Evolutionary conservation across 2,888 invertebrate species (phyloP).

Genomic region (Napeogenes sylphis): DNA sequence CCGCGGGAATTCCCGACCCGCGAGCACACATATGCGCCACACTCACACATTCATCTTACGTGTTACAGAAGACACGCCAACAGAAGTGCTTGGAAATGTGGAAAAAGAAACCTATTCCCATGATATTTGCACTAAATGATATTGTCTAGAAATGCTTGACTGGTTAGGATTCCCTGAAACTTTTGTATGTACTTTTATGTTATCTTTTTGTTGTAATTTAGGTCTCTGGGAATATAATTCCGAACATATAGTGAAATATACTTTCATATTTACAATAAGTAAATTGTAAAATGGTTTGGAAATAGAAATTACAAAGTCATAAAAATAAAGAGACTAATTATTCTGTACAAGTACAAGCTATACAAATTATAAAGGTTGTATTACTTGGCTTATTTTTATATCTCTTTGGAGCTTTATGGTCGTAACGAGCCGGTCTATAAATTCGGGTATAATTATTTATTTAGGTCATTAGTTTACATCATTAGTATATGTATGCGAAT

Average conservation of each 20-base stretch:
- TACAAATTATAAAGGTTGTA: not conserved
- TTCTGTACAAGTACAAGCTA: not conserved
- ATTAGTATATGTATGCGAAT: constrained; percentile 11
- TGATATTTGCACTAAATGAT: constrained; percentile 40
- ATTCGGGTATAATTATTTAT: constrained; percentile 7
- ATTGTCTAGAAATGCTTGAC: constrained; percentile 32
- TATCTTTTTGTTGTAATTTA: constrained; percentile 10
- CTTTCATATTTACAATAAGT: no score
- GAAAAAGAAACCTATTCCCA: constrained; percentile 43
- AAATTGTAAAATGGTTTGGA: no score
- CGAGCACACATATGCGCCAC: constrained; percentile 48
- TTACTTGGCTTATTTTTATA: constrained; percentile 18
- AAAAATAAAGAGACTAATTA: not conserved
- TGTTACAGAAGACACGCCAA: constrained; percentile 28
- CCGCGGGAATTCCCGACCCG: constrained; percentile 61
- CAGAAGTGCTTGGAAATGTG: constrained; percentile 35
- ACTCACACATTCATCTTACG: constrained; percentile 34
- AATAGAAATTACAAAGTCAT: not conserved
- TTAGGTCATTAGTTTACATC: constrained; percentile 13
- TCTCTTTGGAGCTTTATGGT: constrained; percentile 12
- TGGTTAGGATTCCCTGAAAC: constrained; percentile 15
- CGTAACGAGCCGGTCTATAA: constrained; percentile 16
- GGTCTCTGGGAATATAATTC: constrained; percentile 6
- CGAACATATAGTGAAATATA: not conserved
- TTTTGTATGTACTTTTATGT: constrained; percentile 10